phyloP scores from a whole-genome alignment of 2,797 vertebrate species.

The Benthosema pterotum region DNA sequence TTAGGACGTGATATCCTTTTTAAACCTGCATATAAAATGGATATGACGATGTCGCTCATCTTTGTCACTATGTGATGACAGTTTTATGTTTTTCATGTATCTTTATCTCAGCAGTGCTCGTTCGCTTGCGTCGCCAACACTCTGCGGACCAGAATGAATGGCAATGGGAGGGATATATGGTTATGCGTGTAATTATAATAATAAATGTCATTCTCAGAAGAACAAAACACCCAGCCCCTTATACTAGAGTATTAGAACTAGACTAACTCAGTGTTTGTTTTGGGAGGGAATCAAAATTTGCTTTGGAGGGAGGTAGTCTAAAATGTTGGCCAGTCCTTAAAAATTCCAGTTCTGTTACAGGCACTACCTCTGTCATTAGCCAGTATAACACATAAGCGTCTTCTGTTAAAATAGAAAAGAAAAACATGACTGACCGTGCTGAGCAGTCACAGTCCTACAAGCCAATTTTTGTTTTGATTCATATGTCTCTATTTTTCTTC shows the following conservation, averaged over 20 bases:
- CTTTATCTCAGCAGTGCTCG: neutral
- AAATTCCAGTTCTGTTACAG: neutral
- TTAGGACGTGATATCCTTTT: neutral
- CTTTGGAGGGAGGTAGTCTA: neutral
- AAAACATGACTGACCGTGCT: neutral
- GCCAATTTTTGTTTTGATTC: neutral
- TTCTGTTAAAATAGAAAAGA: neutral
- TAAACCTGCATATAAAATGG: neutral
- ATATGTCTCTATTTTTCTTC: neutral
- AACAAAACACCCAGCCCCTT: conserved; percentile 12
- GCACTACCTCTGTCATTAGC: neutral
- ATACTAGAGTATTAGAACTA: neutral
- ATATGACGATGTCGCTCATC: neutral
- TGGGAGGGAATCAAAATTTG: neutral
- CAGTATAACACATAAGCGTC: too few relatives aligned
- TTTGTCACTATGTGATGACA: neutral
- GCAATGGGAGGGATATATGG: conserved; percentile 1
- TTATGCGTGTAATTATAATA: neutral
- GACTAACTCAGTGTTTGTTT: conserved; percentile 5
- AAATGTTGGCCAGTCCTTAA: neutral
- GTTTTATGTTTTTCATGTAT: neutral
- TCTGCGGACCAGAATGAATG: neutral
- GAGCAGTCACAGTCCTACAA: neutral
- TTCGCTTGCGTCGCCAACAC: conserved; percentile 5
- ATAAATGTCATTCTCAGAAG: neutral